These are phyloP conservation scores for Blastomussa wellsi DNA, from an alignment of 92 coral and sea anemone species.

Conservation along the genomic window DNA sequence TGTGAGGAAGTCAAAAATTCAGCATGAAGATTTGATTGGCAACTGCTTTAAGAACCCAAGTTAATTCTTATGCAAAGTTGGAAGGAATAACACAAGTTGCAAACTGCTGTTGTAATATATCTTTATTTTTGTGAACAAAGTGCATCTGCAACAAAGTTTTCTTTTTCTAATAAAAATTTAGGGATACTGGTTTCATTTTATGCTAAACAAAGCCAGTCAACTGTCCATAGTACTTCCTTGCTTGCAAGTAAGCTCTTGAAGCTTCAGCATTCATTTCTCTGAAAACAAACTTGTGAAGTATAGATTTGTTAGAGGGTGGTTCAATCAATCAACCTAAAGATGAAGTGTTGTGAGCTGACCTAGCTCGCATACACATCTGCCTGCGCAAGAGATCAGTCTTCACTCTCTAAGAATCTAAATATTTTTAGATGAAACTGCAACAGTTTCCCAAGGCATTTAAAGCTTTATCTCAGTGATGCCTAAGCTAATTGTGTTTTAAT, in stretches of 20 bases:
- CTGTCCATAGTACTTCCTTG: not conserved
- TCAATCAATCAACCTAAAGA: not conserved
- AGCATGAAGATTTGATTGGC: too few relatives aligned
- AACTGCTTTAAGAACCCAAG: too few relatives aligned
- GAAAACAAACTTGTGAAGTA: slow-evolving; percentile 45
- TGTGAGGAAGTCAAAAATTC: not conserved
- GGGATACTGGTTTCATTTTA: slow-evolving; percentile 9
- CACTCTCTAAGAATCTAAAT: not conserved
- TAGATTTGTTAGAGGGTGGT: slow-evolving; percentile 16
- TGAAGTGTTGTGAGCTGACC: not conserved
- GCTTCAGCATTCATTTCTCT: slow-evolving; percentile 2
- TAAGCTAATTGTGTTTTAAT: too few relatives aligned
- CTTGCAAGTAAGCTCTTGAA: slow-evolving; percentile 5
- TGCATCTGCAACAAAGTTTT: not conserved
- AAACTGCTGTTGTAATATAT: not conserved
- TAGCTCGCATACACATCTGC: too few relatives aligned
- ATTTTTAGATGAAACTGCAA: not conserved
- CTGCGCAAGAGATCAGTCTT: not conserved
- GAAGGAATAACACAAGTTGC: not conserved
- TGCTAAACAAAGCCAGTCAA: not conserved
- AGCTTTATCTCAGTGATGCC: too few relatives aligned
- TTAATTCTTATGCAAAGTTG: too few relatives aligned
- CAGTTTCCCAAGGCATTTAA: too few relatives aligned
- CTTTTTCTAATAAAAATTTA: not conserved
- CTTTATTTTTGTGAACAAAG: slow-evolving; percentile 14